phyloP scores from a whole-genome alignment of 2,113 vertebrate species.

The Clarias batrachus region DNA sequence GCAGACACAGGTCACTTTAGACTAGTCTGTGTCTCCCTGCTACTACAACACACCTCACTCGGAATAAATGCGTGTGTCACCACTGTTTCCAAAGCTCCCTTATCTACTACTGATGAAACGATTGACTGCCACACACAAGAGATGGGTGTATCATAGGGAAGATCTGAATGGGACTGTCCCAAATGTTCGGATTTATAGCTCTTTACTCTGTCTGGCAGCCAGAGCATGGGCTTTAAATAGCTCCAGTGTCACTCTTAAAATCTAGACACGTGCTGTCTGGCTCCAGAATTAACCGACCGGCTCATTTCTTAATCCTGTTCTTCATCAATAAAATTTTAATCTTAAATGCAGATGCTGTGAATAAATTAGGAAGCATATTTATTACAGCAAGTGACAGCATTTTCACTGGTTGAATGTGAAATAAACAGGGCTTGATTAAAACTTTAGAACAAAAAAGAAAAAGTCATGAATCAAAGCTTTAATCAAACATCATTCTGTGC shows the following conservation, averaged over 20 bases:
- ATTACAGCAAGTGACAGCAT: neutral
- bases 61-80: neutral
- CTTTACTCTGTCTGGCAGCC: neutral
- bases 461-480: slow-evolving; percentile 13
- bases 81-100: slow-evolving; percentile 11
- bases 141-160: neutral
- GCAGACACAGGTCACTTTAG: neutral
- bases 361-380: neutral
- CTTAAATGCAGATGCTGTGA: neutral
- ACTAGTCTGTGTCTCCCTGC: neutral
- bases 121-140: neutral
- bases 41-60: neutral
- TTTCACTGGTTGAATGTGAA: neutral
- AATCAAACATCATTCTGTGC: slow-evolving; percentile 21
- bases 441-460: neutral
- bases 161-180: neutral
- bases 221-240: neutral
- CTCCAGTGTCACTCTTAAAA: slow-evolving; percentile 1
- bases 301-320: neutral
- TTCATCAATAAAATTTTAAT: neutral
- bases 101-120: slow-evolving; percentile 1
- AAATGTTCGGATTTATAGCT: neutral
- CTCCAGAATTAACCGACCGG: neutral
- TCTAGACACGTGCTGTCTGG: neutral
- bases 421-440: slow-evolving; percentile 12